Evolutionary conservation across 2,797 vertebrate species (phyloP).

Genomic region (Benthosema pterotum): DNA sequence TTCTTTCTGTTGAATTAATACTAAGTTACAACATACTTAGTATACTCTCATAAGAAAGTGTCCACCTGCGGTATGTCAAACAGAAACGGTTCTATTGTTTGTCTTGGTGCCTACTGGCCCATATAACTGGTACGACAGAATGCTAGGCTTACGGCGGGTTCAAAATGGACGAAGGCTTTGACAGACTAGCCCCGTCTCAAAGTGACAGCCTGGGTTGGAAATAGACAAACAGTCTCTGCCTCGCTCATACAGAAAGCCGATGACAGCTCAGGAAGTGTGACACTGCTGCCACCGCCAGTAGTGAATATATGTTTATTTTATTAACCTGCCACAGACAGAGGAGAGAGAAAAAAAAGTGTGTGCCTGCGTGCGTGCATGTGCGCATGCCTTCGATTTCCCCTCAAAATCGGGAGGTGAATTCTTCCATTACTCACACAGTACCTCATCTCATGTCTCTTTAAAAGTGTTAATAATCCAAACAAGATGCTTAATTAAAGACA

Average conservation of each 20-base stretch:
- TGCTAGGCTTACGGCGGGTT: constrained; percentile 34
- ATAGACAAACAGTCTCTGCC: constrained; percentile 48
- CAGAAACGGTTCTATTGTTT: constrained; percentile 33
- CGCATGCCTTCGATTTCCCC: not conserved
- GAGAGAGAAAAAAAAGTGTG: not conserved
- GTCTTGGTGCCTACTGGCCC: too few relatives aligned
- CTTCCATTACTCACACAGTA: too few relatives aligned
- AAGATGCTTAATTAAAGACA: too few relatives aligned
- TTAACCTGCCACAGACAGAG: constrained; percentile 68
- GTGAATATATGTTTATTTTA: constrained; percentile 77
- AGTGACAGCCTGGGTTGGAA: constrained; percentile 66
- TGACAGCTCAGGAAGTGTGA: constrained; percentile 73
- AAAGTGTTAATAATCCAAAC: too few relatives aligned
- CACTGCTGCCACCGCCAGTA: constrained; percentile 63
- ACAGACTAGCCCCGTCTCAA: constrained; percentile 63
- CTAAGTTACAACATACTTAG: too few relatives aligned
- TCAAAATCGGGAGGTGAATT: too few relatives aligned
- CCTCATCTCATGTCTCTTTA: too few relatives aligned
- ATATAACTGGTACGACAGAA: constrained; percentile 24
- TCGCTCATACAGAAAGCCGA: constrained; percentile 41
- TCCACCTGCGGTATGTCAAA: not conserved
- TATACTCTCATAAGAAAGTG: too few relatives aligned
- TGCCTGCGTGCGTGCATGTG: not conserved
- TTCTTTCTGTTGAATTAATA: too few relatives aligned
- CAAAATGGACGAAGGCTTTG: constrained; percentile 45